Conservation (phyloP, 92 coral and sea anemone species). For the Phenganax subtilis region DNA sequence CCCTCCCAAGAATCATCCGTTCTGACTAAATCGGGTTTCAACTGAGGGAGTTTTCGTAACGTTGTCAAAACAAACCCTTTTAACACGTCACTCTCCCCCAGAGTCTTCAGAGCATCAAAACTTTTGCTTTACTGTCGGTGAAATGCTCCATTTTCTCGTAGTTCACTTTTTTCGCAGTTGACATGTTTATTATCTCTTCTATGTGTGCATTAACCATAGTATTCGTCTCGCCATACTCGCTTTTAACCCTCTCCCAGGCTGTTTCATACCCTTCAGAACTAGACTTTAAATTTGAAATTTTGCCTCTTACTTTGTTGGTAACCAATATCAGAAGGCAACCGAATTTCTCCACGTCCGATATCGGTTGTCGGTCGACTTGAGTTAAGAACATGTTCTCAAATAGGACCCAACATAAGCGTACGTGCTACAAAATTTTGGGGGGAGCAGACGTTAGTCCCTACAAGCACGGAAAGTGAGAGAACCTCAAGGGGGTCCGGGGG, state of each 20-base stretch:
- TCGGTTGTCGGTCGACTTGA: constrained; percentile 12
- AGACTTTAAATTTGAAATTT: constrained; percentile 40
- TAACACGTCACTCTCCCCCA: constrained; percentile 1
- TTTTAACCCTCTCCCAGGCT: constrained; percentile 34
- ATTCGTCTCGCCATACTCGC: constrained; percentile 27
- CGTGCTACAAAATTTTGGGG: too few relatives aligned
- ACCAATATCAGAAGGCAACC: constrained; percentile 2
- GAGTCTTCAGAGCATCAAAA: neutral
- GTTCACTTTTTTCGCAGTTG: neutral
- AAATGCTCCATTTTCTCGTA: constrained; percentile 3
- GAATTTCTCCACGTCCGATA: constrained; percentile 5
- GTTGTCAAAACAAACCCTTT: constrained; percentile 40
- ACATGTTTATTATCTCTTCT: constrained; percentile 34
- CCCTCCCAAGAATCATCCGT: constrained; percentile 48
- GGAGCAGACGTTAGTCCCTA: too few relatives aligned
- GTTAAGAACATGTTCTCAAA: constrained; percentile 13
- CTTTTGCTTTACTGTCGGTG: neutral
- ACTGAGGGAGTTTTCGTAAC: constrained; percentile 30
- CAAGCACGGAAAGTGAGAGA: too few relatives aligned
- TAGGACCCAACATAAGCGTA: neutral
- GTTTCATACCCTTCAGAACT: constrained; percentile 22
- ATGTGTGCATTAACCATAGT: constrained; percentile 47
- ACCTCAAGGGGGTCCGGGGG: too few relatives aligned
- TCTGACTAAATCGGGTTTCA: constrained; percentile 50
- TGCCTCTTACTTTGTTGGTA: constrained; percentile 39